These are phyloP conservation scores for Thyatira batis DNA, from an alignment of 2,888 invertebrate species.

Conservation along the genomic window DNA sequence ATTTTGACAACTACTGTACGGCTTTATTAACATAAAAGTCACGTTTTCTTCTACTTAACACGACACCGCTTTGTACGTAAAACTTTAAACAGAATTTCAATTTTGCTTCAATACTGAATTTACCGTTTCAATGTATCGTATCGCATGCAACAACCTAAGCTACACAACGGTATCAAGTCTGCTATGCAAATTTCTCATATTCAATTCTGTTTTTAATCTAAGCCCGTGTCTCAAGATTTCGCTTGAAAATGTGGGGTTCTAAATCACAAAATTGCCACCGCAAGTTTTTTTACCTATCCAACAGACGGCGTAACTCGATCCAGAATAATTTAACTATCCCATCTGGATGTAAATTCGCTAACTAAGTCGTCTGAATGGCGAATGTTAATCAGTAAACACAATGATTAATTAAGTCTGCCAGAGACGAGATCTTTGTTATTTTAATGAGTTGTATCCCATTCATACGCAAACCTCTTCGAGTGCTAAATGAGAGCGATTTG, in stretches of 20 bases:
- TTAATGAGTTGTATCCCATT: conserved; percentile 65
- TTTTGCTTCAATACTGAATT: not conserved
- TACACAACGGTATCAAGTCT: not conserved
- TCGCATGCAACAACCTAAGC: not conserved
- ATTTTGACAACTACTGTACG: not conserved
- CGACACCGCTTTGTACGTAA: not conserved
- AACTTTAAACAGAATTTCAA: not conserved
- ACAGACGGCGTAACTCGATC: conserved; percentile 24
- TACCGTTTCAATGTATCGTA: not conserved
- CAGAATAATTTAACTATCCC: conserved; percentile 56
- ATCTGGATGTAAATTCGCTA: conserved; percentile 72
- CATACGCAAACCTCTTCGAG: conserved; percentile 54
- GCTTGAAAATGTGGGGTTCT: not conserved
- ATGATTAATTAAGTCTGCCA: conserved; percentile 75
- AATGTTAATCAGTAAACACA: conserved; percentile 74
- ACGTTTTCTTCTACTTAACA: not conserved
- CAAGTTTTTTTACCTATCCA: not conserved
- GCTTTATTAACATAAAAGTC: not conserved
- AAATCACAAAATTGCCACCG: not conserved
- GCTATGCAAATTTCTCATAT: not conserved
- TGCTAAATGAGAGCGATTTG: conserved; percentile 41
- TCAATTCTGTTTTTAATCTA: not conserved
- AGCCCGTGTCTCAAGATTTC: no score
- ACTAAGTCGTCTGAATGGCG: conserved; percentile 60
- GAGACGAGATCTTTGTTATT: conserved; percentile 73